These are phyloP conservation scores for Octonoba sinensis DNA, from an alignment of 2,888 invertebrate species.

Conservation along the genomic window DNA sequence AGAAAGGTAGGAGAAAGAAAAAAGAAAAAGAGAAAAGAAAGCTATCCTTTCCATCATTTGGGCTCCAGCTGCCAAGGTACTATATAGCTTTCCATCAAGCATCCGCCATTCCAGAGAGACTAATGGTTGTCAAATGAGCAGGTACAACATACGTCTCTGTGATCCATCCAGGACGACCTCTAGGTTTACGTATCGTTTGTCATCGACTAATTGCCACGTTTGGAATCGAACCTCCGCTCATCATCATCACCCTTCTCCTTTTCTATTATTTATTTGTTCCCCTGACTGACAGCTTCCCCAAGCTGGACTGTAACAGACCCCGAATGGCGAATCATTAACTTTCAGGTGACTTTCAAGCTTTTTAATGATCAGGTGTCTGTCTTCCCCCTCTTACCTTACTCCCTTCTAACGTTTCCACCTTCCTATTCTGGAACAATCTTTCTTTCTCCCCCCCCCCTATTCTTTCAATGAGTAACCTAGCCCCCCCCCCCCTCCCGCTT, in stretches of 20 bases:
- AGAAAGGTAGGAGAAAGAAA: too few relatives aligned
- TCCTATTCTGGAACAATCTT: constrained; percentile 4
- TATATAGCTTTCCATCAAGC: too few relatives aligned
- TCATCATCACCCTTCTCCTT: constrained; percentile 46
- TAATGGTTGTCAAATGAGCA: constrained; percentile 63
- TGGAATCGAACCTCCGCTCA: constrained; percentile 54
- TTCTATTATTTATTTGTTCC: constrained; percentile 55
- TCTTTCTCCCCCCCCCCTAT: not conserved
- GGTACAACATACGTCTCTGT: constrained; percentile 24
- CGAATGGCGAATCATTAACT: constrained; percentile 52
- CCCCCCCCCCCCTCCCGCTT: constrained; percentile 20
- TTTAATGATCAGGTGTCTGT: constrained; percentile 48
- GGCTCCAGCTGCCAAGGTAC: too few relatives aligned
- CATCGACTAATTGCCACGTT: constrained; percentile 63
- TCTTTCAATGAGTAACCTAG: constrained; percentile 2
- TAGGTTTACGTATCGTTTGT: constrained; percentile 54
- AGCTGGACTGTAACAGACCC: constrained; percentile 50
- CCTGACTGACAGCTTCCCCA: constrained; percentile 1
- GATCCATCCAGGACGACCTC: constrained; percentile 15
- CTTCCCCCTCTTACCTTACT: constrained; percentile 4
- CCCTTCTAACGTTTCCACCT: constrained; percentile 3
- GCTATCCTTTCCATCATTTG: too few relatives aligned
- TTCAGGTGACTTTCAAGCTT: constrained; percentile 60
- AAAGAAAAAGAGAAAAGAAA: too few relatives aligned
- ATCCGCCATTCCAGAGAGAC: constrained; percentile 12